Percentiles rank a stretch among this genome's conserved stretches.
Evolutionary conservation across 1,140 invertebrate genomes (phyloP).

Genomic region (Melitaea cinxia): DNA sequence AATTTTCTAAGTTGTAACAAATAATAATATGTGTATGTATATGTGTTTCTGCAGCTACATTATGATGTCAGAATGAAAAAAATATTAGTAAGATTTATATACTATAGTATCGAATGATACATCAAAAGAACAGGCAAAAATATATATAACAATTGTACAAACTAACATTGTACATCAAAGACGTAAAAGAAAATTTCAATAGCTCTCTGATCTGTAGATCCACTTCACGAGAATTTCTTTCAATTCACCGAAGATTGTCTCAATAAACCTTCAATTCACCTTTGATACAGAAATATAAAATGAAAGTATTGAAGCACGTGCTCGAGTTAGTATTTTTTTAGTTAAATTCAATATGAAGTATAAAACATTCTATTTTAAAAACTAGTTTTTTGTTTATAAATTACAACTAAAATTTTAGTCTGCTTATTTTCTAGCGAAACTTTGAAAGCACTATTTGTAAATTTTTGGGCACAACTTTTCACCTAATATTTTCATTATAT

Average conservation of each 20-base stretch:
- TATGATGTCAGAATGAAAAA: no score
- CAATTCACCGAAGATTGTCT: neutral
- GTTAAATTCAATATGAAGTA: neutral
- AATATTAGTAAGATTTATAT: no score
- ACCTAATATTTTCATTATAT: neutral
- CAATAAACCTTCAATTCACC: neutral
- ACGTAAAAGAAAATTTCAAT: neutral
- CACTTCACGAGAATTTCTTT: neutral
- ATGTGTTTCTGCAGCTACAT: no score
- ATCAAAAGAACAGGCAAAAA: no score
- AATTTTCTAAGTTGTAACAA: no score
- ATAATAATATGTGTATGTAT: no score
- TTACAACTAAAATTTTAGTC: no score
- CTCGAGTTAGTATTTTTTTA: neutral
- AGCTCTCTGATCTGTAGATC: neutral
- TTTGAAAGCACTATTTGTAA: neutral
- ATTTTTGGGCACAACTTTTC: neutral
- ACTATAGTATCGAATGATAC: no score
- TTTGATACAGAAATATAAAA: constrained; percentile 6
- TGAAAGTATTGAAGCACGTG: neutral
- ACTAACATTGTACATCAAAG: neutral
- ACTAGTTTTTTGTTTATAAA: no score
- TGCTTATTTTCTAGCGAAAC: no score
- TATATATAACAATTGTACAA: neutral
- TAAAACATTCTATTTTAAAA: no score